Conservation (phyloP, 2,888 invertebrate genomes). For the Encarsia formosa region DNA sequence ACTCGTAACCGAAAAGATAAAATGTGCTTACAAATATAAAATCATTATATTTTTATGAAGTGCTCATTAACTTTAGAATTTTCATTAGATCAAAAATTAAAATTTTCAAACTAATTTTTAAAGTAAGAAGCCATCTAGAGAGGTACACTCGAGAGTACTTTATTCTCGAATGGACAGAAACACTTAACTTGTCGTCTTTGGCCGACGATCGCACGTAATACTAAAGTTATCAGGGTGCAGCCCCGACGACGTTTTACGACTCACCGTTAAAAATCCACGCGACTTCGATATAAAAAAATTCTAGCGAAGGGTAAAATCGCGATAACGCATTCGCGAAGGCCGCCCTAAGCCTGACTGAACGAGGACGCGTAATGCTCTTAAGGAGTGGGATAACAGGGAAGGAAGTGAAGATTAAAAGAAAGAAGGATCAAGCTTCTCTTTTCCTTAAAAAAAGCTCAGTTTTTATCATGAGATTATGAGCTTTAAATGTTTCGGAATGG, state of each 20-base stretch:
- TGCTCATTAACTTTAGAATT: no score
- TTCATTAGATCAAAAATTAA: no score
- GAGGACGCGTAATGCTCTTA: no score
- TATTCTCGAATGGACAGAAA: neutral
- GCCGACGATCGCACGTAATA: conserved; percentile 11
- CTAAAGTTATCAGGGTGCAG: conserved; percentile 20
- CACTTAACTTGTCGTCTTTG: no score
- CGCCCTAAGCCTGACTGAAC: no score
- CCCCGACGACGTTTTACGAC: conserved; percentile 15
- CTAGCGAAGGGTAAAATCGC: conserved; percentile 23
- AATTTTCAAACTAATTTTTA: no score
- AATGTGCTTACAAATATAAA: neutral
- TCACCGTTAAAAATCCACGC: conserved; percentile 22
- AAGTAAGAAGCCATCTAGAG: no score
- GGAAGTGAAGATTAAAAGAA: conserved; percentile 1
- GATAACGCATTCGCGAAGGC: conserved; percentile 14
- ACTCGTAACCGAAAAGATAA: neutral
- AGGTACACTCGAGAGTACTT: conserved; percentile 4
- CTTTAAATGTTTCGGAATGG: no score
- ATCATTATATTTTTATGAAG: neutral
- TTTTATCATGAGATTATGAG: no score
- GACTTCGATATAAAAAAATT: conserved; percentile 30
- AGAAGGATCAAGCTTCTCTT: neutral
- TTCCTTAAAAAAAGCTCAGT: no score
- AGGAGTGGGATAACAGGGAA: neutral